Base-by-base conservation (phyloP, 1,140 invertebrate genomes). In the Linepithema humile region DNA sequence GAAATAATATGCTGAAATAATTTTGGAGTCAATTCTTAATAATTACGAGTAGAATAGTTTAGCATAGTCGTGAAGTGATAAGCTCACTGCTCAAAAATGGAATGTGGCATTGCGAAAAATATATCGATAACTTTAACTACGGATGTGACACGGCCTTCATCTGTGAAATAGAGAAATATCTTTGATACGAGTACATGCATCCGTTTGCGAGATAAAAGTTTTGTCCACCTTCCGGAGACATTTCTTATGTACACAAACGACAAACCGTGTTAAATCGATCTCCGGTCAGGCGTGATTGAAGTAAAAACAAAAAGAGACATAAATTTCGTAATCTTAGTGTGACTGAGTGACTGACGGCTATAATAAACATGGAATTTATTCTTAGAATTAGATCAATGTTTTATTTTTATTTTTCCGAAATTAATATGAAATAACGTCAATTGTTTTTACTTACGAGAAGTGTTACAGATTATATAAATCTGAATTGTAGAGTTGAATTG, bases 251-350 rank as follows among this genome's bases (percentile, higher is more conserved):
- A 9, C 2, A 57, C 32, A 45, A 84, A 82, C 60, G 65, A 74
- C 67, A 67, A 73, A 73, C 45, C 85, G 50, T 85, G 69, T 57
- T 82, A 77, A 87, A 88, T 77, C 55, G 59, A 69, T 85, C 88
- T 83, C 64, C 78, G 45, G 82, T 88, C 83, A 84, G 64, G 64
- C 84, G 69, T 89, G 50, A 45, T 64, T 38, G 72, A 65, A 23
- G n/a, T 48, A 82, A 75, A 87, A 87, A 87, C 77, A 74, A 82
- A 80, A 29, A 73, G 50, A 75, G 64, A n/a, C 32, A 40, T 60
- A 40, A 74, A 50, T 87, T 77, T 83, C 55, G 84, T 50, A 83
- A 86, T 70, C 64, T 20, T 26, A 38, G 29, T 32, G 10, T 43
- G 48, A 83, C 23, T n/a, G 10, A 45, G 0, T 40, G 70, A 75